Percentiles rank a stretch among this genome's conserved stretches.
phyloP scores from a whole-genome alignment of 2,113 vertebrate genomes.

The Stomatorhinus ivindoensis region DNA sequence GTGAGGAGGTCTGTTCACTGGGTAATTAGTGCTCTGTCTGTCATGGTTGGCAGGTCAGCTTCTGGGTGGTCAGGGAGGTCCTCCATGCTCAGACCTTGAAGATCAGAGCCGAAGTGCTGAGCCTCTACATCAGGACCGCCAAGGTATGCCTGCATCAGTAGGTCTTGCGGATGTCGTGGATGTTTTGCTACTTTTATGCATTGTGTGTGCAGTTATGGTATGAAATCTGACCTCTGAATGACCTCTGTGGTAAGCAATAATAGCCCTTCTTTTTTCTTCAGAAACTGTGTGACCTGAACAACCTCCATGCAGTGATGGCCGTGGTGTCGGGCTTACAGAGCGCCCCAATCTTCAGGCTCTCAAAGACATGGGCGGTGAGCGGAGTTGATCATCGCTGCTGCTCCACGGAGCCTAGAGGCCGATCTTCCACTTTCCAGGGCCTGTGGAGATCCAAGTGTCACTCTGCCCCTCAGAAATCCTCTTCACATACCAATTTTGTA shows the following conservation, averaged over 20 bases:
- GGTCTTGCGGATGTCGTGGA: not conserved
- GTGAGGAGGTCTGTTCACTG: not conserved
- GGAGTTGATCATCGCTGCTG: not conserved
- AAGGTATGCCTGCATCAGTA: slow-evolving; percentile 67
- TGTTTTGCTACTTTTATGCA: not conserved
- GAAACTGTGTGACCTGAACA: slow-evolving; percentile 97
- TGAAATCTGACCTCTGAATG: slow-evolving; percentile 4
- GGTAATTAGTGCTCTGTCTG: slow-evolving; percentile 7
- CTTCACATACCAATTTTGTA: not conserved
- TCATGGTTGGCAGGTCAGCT: slow-evolving; percentile 73
- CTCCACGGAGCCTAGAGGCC: not conserved
- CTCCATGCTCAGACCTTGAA: slow-evolving; percentile 95
- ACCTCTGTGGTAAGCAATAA: not conserved
- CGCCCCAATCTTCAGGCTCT: slow-evolving; percentile 91
- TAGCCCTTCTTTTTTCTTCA: slow-evolving; percentile 33
- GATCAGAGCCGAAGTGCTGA: slow-evolving; percentile 96
- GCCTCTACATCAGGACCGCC: slow-evolving; percentile 95
- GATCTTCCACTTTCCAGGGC: not conserved
- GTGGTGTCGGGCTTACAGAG: slow-evolving; percentile 93
- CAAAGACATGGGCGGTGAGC: slow-evolving; percentile 98
- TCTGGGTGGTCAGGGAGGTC: slow-evolving; percentile 98
- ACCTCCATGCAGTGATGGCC: slow-evolving; percentile 94
- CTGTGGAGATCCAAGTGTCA: not conserved
- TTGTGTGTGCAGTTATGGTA: slow-evolving; percentile 21
- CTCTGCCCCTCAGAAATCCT: not conserved